Evolutionary conservation across 2,113 vertebrate species (phyloP).

Genomic region (Sorex fumeus): DNA sequence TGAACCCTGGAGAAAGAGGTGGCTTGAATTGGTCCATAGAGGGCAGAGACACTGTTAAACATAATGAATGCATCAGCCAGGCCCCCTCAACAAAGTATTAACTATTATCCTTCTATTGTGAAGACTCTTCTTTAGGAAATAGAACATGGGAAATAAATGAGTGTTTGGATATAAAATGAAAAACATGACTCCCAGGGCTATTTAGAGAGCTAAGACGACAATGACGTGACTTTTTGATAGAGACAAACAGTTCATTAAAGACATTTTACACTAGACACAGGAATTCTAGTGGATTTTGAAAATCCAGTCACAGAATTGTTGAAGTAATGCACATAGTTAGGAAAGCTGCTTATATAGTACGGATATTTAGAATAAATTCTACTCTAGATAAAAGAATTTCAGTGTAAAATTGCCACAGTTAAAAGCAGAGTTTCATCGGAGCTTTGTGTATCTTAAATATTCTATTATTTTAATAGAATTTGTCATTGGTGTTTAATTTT

Average conservation of each 20-base stretch:
- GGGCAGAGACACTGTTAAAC: neutral
- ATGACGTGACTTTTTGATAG: slow-evolving; percentile 54
- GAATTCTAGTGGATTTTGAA: slow-evolving; percentile 17
- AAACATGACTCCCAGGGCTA: neutral
- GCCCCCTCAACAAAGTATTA: neutral
- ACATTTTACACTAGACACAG: slow-evolving; percentile 35
- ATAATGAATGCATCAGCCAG: neutral
- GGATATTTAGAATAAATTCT: neutral
- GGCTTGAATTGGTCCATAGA: neutral
- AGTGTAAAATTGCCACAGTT: neutral
- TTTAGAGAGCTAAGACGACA: slow-evolving; percentile 25
- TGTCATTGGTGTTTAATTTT: neutral
- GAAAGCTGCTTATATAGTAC: neutral
- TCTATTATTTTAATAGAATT: slow-evolving; percentile 20
- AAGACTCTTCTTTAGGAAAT: neutral
- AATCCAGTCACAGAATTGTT: neutral
- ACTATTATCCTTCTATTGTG: neutral
- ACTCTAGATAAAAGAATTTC: neutral
- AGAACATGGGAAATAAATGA: neutral
- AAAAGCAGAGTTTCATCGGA: neutral
- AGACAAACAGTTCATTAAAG: slow-evolving; percentile 66
- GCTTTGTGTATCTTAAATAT: neutral
- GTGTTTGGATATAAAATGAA: neutral
- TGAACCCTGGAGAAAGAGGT: neutral
- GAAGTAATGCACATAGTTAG: neutral